These are phyloP conservation scores for Neocrepidodera transversa DNA, from an alignment of 2,888 invertebrate genomes.

Conservation along the genomic window DNA sequence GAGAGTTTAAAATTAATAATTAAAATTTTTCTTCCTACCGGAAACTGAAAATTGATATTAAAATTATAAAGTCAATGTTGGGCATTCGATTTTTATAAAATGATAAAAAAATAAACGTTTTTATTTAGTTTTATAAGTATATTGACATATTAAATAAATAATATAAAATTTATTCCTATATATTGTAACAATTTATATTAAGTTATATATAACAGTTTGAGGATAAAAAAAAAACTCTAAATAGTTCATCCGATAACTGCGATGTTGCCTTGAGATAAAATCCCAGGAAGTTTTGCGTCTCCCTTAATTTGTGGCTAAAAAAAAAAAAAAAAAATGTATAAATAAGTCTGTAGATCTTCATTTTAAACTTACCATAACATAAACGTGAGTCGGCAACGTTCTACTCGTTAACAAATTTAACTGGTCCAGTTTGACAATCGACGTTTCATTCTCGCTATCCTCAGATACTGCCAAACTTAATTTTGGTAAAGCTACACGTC, in stretches of 20 bases:
- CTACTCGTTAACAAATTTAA: slow-evolving; percentile 66
- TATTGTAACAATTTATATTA: too few relatives aligned
- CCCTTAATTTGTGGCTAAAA: slow-evolving; percentile 54
- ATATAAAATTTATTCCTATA: too few relatives aligned
- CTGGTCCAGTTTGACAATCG: slow-evolving; percentile 60
- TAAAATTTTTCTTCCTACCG: too few relatives aligned
- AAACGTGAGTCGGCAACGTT: slow-evolving; percentile 70
- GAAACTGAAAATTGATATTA: too few relatives aligned
- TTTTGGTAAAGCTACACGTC: slow-evolving; percentile 74
- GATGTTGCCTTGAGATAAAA: slow-evolving; percentile 20
- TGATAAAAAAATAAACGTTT: too few relatives aligned
- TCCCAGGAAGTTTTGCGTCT: slow-evolving; percentile 37
- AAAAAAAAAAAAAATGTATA: slow-evolving; percentile 22
- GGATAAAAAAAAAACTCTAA: neutral
- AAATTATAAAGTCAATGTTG: too few relatives aligned
- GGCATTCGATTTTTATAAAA: too few relatives aligned
- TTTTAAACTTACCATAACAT: slow-evolving; percentile 66
- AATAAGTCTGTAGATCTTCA: neutral
- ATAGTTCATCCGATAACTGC: slow-evolving; percentile 16
- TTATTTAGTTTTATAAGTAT: too few relatives aligned
- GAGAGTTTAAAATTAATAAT: too few relatives aligned
- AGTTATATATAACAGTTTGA: too few relatives aligned
- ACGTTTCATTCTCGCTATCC: slow-evolving; percentile 46
- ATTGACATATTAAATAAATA: too few relatives aligned
- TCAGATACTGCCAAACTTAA: slow-evolving; percentile 54